These are phyloP conservation scores for Pantherophis vulpinus DNA, from an alignment of 2,797 vertebrate genomes.

Conservation along the genomic window DNA sequence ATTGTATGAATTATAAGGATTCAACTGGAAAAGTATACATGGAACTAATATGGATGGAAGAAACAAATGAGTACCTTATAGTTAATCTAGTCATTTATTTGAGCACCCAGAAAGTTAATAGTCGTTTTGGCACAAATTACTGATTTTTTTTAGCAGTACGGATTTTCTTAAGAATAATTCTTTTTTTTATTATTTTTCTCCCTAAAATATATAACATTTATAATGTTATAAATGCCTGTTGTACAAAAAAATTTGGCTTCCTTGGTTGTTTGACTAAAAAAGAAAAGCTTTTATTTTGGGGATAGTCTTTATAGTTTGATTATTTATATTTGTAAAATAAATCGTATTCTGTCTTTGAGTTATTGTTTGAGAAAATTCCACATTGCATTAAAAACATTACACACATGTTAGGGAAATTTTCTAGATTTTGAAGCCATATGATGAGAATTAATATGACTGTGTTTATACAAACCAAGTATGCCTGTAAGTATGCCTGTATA, in stretches of 20 bases:
- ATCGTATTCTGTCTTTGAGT: neutral
- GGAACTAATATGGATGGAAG: conserved; percentile 72
- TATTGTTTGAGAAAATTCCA: neutral
- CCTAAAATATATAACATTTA: conserved; percentile 28
- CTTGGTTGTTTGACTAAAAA: neutral
- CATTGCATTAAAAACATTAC: neutral
- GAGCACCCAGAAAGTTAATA: conserved; percentile 77
- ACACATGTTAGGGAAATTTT: neutral
- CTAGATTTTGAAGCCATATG: neutral
- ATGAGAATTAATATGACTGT: neutral
- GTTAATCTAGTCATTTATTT: conserved; percentile 78
- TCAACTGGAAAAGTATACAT: conserved; percentile 73
- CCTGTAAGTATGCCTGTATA: neutral
- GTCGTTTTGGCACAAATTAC: conserved; percentile 79
- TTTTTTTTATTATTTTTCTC: conserved; percentile 2
- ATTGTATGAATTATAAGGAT: conserved; percentile 72
- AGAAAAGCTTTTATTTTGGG: neutral
- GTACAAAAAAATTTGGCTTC: neutral
- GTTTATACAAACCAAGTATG: neutral
- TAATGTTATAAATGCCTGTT: neutral
- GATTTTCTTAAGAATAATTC: neutral
- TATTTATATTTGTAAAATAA: neutral
- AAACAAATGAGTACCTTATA: conserved; percentile 74
- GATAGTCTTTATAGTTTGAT: neutral
- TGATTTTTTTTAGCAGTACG: conserved; percentile 52